A percentile compares a stretch with the other conserved stretches of the same genome.
Evolutionary conservation across 2,888 invertebrate species (phyloP).

Genomic region (Drosophila gaucha): DNA sequence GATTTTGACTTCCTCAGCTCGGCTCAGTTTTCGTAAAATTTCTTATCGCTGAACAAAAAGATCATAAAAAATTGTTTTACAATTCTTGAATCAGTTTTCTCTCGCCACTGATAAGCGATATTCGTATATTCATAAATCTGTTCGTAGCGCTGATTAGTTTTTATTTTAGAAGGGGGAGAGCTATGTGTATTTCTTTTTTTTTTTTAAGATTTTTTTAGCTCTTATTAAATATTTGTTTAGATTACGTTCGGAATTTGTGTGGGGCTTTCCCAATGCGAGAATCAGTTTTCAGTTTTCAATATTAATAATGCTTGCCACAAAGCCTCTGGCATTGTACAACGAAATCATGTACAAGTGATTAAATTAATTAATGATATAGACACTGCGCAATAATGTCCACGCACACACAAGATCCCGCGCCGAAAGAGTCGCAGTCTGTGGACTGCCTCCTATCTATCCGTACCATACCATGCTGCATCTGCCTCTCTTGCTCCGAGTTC

Average conservation of each 20-base stretch:
- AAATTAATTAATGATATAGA: constrained; percentile 83
- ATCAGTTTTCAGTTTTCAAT: constrained; percentile 17
- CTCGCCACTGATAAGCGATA: constrained; percentile 37
- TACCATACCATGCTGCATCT: neutral
- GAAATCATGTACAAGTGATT: constrained; percentile 82
- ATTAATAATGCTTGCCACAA: constrained; percentile 65
- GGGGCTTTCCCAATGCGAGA: constrained; percentile 41
- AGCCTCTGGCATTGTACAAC: constrained; percentile 45
- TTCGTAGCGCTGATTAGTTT: constrained; percentile 16
- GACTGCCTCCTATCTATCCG: constrained; percentile 29
- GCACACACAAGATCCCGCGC: constrained; percentile 32
- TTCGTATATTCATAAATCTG: constrained; percentile 19
- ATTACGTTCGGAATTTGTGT: constrained; percentile 24
- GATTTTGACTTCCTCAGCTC: constrained; percentile 24
- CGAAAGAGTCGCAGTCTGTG: neutral
- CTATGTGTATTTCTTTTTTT: constrained; percentile 6
- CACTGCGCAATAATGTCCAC: constrained; percentile 83
- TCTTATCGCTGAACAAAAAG: constrained; percentile 39
- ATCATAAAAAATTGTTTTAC: constrained; percentile 15
- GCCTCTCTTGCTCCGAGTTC: constrained; percentile 5
- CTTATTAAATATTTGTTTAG: constrained; percentile 20
- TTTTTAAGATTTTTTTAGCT: no score
- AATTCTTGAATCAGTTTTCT: constrained; percentile 29
- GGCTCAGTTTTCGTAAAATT: constrained; percentile 13
- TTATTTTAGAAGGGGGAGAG: neutral